Conservation (phyloP, 2,888 invertebrate genomes). For the Corbicula japonica region DNA sequence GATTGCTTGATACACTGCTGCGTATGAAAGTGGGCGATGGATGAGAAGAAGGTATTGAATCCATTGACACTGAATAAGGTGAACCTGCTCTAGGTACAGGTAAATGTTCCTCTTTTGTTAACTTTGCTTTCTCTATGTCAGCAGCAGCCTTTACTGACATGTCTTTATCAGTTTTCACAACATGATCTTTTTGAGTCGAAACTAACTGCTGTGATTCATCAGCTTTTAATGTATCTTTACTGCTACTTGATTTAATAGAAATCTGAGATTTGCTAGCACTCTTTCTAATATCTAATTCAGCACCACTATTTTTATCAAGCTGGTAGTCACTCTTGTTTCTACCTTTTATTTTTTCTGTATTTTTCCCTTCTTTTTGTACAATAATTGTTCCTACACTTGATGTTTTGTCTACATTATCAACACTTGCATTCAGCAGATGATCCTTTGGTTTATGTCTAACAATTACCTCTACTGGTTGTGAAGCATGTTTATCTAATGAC, state of each 20-base stretch:
- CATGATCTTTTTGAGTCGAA: constrained; percentile 4
- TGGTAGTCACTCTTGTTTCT: constrained; percentile 7
- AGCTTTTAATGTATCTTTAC: constrained; percentile 7
- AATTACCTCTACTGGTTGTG: constrained; percentile 14
- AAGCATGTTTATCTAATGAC: constrained; percentile 15
- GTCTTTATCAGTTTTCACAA: neutral
- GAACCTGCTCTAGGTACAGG: constrained; percentile 61
- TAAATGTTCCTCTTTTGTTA: constrained; percentile 5
- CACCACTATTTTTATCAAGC: constrained; percentile 20
- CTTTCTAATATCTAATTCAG: constrained; percentile 20
- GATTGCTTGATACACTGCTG: constrained; percentile 46
- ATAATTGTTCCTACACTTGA: neutral
- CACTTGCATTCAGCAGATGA: constrained; percentile 36
- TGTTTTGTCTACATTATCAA: constrained; percentile 29
- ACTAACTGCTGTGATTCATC: constrained; percentile 3
- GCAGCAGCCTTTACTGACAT: neutral
- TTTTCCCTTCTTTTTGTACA: too few species aligned
- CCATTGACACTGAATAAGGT: constrained; percentile 74
- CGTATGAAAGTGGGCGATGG: constrained; percentile 68
- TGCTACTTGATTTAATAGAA: constrained; percentile 17
- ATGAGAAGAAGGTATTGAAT: constrained; percentile 73
- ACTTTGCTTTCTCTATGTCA: constrained; percentile 4
- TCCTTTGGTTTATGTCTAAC: constrained; percentile 36
- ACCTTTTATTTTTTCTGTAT: too few species aligned
- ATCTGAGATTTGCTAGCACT: constrained; percentile 11